Evolutionary conservation across 2,113 vertebrate genomes (phyloP), one percentile per base, ranked within the genome.

Genomic region (Chaenocephalus aceratus): DNA sequence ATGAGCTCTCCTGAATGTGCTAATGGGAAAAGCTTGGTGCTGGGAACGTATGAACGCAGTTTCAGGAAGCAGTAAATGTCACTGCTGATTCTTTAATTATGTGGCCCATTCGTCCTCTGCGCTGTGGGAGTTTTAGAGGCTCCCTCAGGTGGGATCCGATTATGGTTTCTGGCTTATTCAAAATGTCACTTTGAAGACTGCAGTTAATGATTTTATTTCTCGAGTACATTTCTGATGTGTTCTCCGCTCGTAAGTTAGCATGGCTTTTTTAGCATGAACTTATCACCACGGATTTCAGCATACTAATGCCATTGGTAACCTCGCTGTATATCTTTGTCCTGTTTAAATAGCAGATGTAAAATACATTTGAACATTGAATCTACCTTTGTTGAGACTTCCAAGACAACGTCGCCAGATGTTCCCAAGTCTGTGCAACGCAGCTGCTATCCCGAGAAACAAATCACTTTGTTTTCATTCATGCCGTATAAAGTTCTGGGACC

Each of bases 61-160:
- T 72, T 86, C 83, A 90, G 92, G 88, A 93, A 92, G 83, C 77
- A 70, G 77, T 94, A 94, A 94, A 94, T 92, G 88, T 92, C 91
- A 91, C 46, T 61, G 78, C 59, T 72, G 85, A 79, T 88, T 87
- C 85, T 84, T 41, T 90, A 85, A 90, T 89, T 72, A 89, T 70
- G 52, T 72, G 51, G 10, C 26, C 60, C 6, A 16, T 86, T 65
- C 84, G 66, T 81, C 45, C 82, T 84, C 68, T 54, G n/a, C 10
- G 0, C 86, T 45, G 73, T 0, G 66, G 78, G 82, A 56, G 63
- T 8, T 85, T 78, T 18, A 60, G 53, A 78, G 80, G 49, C 59
- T 75, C 48, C 8, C 36, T 74, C 65, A 77, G 67, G 71, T 72
- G 71, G 82, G 74, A 82, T 86, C 72, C 67, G 57, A 76, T 67